Evolutionary conservation across 1,140 invertebrate genomes (phyloP).

Genomic region (Panulirus ornatus): DNA sequence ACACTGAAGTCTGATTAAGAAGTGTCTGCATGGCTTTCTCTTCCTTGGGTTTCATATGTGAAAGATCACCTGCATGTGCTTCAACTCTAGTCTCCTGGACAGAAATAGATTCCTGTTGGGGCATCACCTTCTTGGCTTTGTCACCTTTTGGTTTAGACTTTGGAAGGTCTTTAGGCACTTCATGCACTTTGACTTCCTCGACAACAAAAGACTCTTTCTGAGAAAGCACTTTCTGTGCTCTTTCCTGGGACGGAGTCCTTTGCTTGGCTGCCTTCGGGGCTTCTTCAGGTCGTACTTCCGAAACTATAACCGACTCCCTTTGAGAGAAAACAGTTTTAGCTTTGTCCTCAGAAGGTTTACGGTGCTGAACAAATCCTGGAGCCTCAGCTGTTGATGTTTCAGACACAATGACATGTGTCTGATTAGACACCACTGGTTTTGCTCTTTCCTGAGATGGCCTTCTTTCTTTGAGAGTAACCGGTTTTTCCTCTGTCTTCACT

Average conservation of each 20-base stretch:
- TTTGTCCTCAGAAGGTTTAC: slow-evolving; percentile 51
- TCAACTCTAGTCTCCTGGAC: slow-evolving; percentile 59
- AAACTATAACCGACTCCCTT: slow-evolving; percentile 80
- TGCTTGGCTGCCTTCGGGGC: slow-evolving; percentile 40
- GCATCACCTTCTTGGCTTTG: slow-evolving; percentile 56
- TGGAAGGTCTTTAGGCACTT: slow-evolving; percentile 56
- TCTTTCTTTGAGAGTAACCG: slow-evolving; percentile 79
- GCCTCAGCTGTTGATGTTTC: slow-evolving; percentile 50
- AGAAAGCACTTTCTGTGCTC: slow-evolving; percentile 42
- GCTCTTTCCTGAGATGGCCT: slow-evolving; percentile 78
- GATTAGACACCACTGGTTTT: slow-evolving; percentile 78
- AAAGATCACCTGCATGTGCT: slow-evolving; percentile 37
- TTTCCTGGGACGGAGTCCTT: slow-evolving; percentile 49
- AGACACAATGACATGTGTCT: slow-evolving; percentile 76
- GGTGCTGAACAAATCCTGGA: slow-evolving; percentile 40
- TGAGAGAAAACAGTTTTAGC: slow-evolving; percentile 53
- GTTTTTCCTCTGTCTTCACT: slow-evolving; percentile 80
- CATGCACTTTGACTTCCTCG: slow-evolving; percentile 58
- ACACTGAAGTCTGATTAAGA: slow-evolving; percentile 39
- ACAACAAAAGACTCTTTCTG: slow-evolving; percentile 53
- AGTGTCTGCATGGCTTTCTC: slow-evolving; percentile 49
- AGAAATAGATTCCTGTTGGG: slow-evolving; percentile 61
- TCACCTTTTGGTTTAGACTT: slow-evolving; percentile 56
- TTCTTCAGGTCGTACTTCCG: slow-evolving; percentile 80
- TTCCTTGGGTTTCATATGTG: slow-evolving; percentile 45